These are phyloP conservation scores for Phaonia tiefii DNA, from an alignment of 2,888 invertebrate genomes.

Conservation along the genomic window DNA sequence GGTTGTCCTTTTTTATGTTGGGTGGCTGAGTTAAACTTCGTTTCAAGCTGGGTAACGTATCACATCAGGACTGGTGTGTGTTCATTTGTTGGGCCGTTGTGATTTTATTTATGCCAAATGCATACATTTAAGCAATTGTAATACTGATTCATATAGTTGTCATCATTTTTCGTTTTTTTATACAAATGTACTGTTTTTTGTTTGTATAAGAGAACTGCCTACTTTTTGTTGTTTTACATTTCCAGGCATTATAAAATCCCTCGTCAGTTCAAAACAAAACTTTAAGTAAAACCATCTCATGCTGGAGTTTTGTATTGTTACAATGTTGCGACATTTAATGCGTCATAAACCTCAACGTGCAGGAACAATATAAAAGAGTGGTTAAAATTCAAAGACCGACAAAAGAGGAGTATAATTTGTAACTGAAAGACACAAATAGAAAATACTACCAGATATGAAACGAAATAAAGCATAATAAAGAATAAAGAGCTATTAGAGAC, in stretches of 20 bases:
- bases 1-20: constrained; percentile 31
- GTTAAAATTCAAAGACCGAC: neutral
- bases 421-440: constrained; percentile 22
- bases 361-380: constrained; percentile 25
- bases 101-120: neutral
- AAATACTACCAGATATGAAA: constrained; percentile 4
- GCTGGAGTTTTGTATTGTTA: constrained; percentile 49
- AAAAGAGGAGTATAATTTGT: constrained; percentile 28
- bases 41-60: constrained; percentile 10
- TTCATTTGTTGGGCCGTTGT: neutral
- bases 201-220: constrained; percentile 30
- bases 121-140: constrained; percentile 30
- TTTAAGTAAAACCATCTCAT: constrained; percentile 9
- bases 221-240: constrained; percentile 10
- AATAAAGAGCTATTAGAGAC: constrained; percentile 34
- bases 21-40: constrained; percentile 9
- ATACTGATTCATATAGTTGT: constrained; percentile 48
- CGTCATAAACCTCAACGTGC: constrained; percentile 60
- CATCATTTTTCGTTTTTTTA: constrained; percentile 28
- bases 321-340: constrained; percentile 65
- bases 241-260: neutral
- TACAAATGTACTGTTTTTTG: constrained; percentile 30
- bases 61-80: neutral
- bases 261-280: neutral
- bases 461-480: constrained; percentile 17